Conservation (phyloP, 2,888 invertebrate species). For the Andrena minutula region DNA sequence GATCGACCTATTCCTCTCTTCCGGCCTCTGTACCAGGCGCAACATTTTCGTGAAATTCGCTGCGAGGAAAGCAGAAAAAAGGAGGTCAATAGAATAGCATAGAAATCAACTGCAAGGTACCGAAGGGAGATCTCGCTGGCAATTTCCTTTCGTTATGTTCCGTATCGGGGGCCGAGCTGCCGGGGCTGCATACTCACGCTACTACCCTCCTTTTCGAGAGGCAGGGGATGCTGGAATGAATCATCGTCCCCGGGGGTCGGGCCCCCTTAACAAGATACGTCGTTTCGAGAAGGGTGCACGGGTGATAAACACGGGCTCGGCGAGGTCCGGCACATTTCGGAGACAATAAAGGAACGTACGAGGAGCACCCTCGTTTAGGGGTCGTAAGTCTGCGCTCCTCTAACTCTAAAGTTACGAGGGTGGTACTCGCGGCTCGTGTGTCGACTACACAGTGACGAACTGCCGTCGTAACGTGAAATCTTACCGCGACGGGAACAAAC, state of each 20-base stretch:
- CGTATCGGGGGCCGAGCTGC: constrained; percentile 32
- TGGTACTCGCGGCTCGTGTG: constrained; percentile 10
- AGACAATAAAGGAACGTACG: constrained; percentile 51
- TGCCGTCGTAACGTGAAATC: constrained; percentile 43
- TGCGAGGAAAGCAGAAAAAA: neutral
- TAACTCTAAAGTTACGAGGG: constrained; percentile 39
- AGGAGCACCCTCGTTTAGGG: constrained; percentile 40
- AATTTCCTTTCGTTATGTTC: constrained; percentile 47
- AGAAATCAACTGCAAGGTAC: neutral
- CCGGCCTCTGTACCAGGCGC: neutral
- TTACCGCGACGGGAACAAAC: constrained; percentile 34
- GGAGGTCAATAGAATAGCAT: constrained; percentile 22
- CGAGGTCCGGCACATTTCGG: constrained; percentile 55
- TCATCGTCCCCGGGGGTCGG: constrained; percentile 59
- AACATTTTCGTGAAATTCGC: constrained; percentile 14
- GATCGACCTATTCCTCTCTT: neutral
- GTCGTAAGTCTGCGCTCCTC: constrained; percentile 35
- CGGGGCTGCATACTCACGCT: constrained; percentile 15
- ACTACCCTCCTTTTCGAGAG: constrained; percentile 21
- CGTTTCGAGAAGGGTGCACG: constrained; percentile 60
- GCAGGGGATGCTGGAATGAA: constrained; percentile 56
- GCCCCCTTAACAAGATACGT: constrained; percentile 66
- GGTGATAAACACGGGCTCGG: constrained; percentile 61
- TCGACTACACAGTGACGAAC: constrained; percentile 49
- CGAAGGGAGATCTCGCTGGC: constrained; percentile 23